Evolutionary conservation across 2,888 invertebrate species (phyloP).

Genomic region (Morpho deidamia): DNA sequence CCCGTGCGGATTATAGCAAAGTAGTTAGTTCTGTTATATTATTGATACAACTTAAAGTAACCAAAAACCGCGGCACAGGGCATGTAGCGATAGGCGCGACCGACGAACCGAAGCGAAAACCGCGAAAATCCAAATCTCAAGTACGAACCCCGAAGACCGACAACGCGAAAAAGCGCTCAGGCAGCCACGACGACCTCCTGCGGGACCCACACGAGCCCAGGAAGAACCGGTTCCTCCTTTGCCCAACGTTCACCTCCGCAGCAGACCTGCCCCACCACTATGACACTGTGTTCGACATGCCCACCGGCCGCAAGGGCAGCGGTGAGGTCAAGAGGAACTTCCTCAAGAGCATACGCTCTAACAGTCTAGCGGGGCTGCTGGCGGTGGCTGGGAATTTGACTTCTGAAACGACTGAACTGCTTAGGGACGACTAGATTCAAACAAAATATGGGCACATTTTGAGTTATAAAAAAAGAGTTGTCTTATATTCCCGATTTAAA

Average conservation of each 20-base stretch:
- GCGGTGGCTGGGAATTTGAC: constrained; percentile 41
- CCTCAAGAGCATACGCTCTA: constrained; percentile 53
- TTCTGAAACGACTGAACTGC: constrained; percentile 54
- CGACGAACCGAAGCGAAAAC: constrained; percentile 32
- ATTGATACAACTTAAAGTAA: constrained; percentile 18
- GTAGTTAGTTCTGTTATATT: too few species aligned
- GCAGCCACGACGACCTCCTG: constrained; percentile 60
- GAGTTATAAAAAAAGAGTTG: background rate
- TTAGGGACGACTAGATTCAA: constrained; percentile 46
- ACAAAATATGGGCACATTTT: background rate
- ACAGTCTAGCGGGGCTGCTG: constrained; percentile 52
- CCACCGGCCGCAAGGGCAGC: constrained; percentile 35
- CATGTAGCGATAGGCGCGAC: constrained; percentile 23
- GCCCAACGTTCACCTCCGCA: constrained; percentile 76
- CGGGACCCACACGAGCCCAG: constrained; percentile 41
- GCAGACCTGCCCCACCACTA: constrained; percentile 71
- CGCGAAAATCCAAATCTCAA: constrained; percentile 40
- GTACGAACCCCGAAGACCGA: constrained; percentile 32
- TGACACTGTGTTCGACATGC: constrained; percentile 60
- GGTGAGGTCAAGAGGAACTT: constrained; percentile 45
- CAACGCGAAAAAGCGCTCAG: constrained; percentile 49
- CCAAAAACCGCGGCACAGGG: constrained; percentile 22
- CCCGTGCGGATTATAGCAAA: too few species aligned
- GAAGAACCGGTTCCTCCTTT: constrained; percentile 60
- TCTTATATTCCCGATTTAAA: background rate